Evolutionary conservation across 2,113 vertebrate genomes (phyloP), one percentile per base, ranked within the genome.

Genomic region (Actenoides lindsayi): DNA sequence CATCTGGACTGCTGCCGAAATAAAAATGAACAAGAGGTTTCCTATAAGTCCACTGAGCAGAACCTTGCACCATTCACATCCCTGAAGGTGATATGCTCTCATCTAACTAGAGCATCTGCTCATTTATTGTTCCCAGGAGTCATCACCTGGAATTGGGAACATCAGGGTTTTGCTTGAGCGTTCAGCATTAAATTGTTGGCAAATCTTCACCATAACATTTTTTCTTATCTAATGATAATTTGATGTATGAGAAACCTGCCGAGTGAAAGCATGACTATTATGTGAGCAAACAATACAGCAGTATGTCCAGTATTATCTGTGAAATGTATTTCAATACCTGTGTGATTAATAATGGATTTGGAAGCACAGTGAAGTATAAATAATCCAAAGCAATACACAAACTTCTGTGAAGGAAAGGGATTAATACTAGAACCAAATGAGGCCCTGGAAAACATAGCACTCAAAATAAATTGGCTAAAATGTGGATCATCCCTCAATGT

Each of bases 201-300:
- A 95, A 95, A 81, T 90, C 88, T 93, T 95, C 90, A 84, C 73
- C 0, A 1, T 67, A 79, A 59, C 93, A 93, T 93, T 91, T 95
- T 97, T 97, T 94, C 94, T 95, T 96, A 97, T 97, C 93, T 97
- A 96, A 97, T 77, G 95, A 94, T 96, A 96, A 96, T 96, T 95
- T 96, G 96, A 96, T 96, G 92, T 93, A 94, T 93, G 94, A 96
- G 94, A 96, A 95, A 94, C 94, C 94, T 95, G 95, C 48, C 20
- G 39, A 95, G 87, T 95, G 95, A 94, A 94, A 96, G 85, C 90
- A 94, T 25, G 84, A 41, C 86, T 95, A 69, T 94, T 91, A 94
- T 91, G 68, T 60, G 79, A 96, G 83, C 83, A 91, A 96, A 93
- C 95, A 96, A 94, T 95, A 89, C 89, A 91, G 84, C 95, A 94